Percentiles rank a stretch among this genome's conserved stretches.
Conservation (phyloP, 2,113 vertebrate genomes). For the Fulica atra region DNA sequence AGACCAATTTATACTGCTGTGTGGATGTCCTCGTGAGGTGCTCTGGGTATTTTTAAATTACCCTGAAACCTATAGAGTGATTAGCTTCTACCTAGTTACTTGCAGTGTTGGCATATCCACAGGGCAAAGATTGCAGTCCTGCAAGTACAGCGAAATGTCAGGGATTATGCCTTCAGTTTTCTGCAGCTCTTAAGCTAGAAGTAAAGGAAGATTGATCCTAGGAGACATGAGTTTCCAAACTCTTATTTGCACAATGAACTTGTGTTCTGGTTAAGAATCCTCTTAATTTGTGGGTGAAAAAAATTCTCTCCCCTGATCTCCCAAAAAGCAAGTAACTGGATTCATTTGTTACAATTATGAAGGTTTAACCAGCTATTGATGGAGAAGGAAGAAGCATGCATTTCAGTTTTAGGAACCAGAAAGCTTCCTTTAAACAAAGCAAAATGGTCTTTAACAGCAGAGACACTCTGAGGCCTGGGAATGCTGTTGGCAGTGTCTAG, state of each 20-base stretch:
- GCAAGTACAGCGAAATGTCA: neutral
- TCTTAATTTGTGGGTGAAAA: neutral
- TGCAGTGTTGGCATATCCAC: neutral
- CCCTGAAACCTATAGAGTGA: neutral
- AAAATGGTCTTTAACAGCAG: neutral
- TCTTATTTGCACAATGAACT: neutral
- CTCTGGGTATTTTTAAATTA: neutral
- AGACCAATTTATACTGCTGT: neutral
- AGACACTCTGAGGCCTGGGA: rapidly evolving
- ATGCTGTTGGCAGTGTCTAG: neutral
- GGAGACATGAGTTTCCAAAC: neutral
- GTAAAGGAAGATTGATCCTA: neutral
- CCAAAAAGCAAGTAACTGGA: neutral
- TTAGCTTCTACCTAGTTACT: neutral
- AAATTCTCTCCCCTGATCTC: neutral
- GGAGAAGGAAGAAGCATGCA: neutral
- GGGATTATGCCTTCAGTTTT: neutral
- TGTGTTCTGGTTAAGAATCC: neutral
- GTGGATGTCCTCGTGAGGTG: neutral
- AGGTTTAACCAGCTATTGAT: neutral
- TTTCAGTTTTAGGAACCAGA: neutral
- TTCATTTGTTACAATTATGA: neutral
- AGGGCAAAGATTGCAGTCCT: neutral
- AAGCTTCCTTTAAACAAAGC: neutral
- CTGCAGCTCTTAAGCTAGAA: neutral